phyloP scores from a whole-genome alignment of 2,888 invertebrate genomes.

The Andrena bicolor region DNA sequence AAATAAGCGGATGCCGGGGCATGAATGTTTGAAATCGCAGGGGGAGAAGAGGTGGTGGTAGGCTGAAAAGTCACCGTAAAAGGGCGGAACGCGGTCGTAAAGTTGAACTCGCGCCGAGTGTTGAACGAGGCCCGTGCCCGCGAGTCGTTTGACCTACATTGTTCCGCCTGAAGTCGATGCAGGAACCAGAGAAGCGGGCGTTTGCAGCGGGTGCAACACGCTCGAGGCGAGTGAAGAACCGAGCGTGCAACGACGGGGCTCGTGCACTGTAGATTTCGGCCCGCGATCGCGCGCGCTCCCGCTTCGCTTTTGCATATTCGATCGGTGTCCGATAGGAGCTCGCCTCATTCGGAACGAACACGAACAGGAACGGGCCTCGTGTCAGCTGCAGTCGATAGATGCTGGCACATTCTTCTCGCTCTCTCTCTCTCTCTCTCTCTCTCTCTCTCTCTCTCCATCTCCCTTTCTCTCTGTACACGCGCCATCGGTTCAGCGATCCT shows the following conservation, averaged over 20 bases:
- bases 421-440: slow-evolving; percentile 1
- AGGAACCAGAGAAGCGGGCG: slow-evolving; percentile 10
- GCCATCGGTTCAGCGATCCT: slow-evolving; percentile 7
- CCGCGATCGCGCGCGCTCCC: slow-evolving; percentile 37
- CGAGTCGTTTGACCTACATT: slow-evolving; percentile 65
- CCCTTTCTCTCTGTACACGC: background rate
- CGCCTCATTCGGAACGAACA: slow-evolving; percentile 12
- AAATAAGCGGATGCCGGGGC: background rate
- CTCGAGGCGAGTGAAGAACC: slow-evolving; percentile 41
- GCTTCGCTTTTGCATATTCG: slow-evolving; percentile 53
- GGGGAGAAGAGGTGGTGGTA: background rate
- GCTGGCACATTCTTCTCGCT: slow-evolving; percentile 18
- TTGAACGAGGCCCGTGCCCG: slow-evolving; percentile 35
- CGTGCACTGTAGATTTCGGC: slow-evolving; percentile 46
- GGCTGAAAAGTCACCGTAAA: slow-evolving; percentile 49
- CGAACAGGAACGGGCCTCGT: slow-evolving; percentile 21
- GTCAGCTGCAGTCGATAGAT: slow-evolving; percentile 53
- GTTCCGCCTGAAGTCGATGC: slow-evolving; percentile 52
- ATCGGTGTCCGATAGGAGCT: slow-evolving; percentile 51
- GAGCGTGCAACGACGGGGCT: slow-evolving; percentile 28
- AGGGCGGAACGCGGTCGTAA: slow-evolving; percentile 59
- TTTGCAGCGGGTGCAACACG: slow-evolving; percentile 25
- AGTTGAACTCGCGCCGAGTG: slow-evolving; percentile 46
- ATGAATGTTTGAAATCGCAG: slow-evolving; percentile 45
- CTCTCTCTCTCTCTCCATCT: background rate